A percentile compares a stretch with the other conserved stretches of the same genome.
These are phyloP conservation scores for Solenodon paradoxus DNA, from an alignment of 2,113 vertebrate genomes.

Conservation along the genomic window DNA sequence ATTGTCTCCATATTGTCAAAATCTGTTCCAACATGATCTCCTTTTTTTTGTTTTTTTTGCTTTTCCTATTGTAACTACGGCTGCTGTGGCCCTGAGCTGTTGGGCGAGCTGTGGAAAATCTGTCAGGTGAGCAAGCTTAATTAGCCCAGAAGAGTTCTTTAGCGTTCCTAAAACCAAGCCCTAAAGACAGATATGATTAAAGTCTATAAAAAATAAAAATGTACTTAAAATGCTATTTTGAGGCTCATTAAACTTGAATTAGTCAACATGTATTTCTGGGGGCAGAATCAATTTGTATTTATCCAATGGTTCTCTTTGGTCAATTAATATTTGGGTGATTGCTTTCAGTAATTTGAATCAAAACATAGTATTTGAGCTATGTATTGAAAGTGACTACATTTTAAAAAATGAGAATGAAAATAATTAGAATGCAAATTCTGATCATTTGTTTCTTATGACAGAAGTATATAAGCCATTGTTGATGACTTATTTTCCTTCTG, in stretches of 20 bases:
- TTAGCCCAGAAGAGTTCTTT: slow-evolving; percentile 49
- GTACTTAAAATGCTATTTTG: slow-evolving; percentile 74
- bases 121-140: slow-evolving; percentile 59
- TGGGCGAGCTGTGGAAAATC: background rate
- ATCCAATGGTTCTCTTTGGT: slow-evolving; percentile 50
- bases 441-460: background rate
- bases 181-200: slow-evolving; percentile 70
- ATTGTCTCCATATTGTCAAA: slow-evolving; percentile 37
- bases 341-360: slow-evolving; percentile 39
- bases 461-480: background rate
- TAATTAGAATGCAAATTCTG: slow-evolving; percentile 4
- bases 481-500: background rate
- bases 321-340: slow-evolving; percentile 58
- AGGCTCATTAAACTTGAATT: slow-evolving; percentile 73
- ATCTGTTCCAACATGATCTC: background rate
- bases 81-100: background rate
- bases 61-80: background rate
- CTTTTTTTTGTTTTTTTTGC: too few relatives aligned
- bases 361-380: slow-evolving; percentile 57
- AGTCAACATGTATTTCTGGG: slow-evolving; percentile 66
- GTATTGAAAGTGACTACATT: background rate
- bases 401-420: background rate
- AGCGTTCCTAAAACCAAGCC: slow-evolving; percentile 28
- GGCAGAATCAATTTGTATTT: slow-evolving; percentile 66
- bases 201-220: slow-evolving; percentile 66